phyloP scores from a whole-genome alignment of 2,113 vertebrate species.

The Clarias magur region DNA sequence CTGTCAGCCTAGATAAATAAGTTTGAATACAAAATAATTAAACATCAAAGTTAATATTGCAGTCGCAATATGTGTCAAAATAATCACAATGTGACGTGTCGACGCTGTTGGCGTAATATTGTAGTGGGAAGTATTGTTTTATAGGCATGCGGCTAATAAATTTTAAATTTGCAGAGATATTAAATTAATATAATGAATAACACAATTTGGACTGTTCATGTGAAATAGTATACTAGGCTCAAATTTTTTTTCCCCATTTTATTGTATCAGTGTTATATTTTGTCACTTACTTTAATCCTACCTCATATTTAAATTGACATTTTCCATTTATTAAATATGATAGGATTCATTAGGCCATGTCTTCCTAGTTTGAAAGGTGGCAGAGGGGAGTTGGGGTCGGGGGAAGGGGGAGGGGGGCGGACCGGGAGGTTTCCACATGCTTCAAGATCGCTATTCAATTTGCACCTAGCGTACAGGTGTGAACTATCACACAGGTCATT shows the following conservation, averaged over 20 bases:
- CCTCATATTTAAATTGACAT: not conserved
- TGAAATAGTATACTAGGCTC: not conserved
- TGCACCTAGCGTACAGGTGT: not conserved
- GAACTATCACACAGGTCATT: not conserved
- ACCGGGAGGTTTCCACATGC: not conserved
- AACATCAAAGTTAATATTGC: no score
- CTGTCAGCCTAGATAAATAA: no score
- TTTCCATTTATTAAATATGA: not conserved
- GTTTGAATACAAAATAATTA: no score
- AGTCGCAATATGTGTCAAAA: no score
- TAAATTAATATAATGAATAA: not conserved
- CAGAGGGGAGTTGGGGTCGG: not conserved
- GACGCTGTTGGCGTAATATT: not conserved
- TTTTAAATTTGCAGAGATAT: not conserved
- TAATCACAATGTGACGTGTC: no score
- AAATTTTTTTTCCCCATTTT: not conserved
- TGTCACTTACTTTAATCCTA: not conserved
- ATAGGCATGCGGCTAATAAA: not conserved
- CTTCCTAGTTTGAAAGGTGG: not conserved
- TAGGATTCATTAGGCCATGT: not conserved
- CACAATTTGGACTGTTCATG: not conserved
- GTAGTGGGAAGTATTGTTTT: not conserved
- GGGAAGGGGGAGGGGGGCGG: no score
- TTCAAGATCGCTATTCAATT: not conserved
- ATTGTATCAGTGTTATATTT: not conserved